These are phyloP conservation scores for Plecturocebus donacophilus DNA, from an alignment of 2,113 vertebrate genomes.

Conservation along the genomic window DNA sequence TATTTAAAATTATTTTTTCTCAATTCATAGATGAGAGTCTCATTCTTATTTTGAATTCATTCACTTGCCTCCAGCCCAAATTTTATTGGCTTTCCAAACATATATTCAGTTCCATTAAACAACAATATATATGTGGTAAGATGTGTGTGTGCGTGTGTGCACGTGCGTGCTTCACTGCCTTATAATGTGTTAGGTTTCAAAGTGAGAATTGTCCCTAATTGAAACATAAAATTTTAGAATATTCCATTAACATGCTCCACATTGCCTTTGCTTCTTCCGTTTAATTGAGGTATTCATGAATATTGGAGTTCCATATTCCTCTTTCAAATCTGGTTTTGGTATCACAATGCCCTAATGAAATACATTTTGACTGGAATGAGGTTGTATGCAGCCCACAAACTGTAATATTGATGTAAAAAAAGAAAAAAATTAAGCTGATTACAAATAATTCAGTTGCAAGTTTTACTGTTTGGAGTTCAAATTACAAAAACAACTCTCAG, in stretches of 20 bases:
- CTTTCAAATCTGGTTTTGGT: neutral
- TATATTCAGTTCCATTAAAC: neutral
- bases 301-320: neutral
- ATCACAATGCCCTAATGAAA: neutral
- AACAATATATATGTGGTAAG: neutral
- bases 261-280: too few relatives aligned
- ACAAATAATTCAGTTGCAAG: neutral
- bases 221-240: neutral
- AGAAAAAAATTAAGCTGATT: neutral
- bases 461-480: neutral
- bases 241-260: neutral
- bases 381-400: neutral
- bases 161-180: neutral
- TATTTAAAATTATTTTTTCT: neutral
- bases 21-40: neutral
- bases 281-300: neutral
- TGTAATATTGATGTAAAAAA: neutral
- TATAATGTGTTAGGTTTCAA: neutral
- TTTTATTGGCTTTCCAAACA: neutral
- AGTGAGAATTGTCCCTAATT: neutral
- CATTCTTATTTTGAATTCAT: neutral
- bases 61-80: neutral
- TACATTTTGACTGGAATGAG: neutral
- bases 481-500: neutral
- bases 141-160: too few relatives aligned